A percentile compares a stretch with the other conserved stretches of the same genome.
phyloP scores from a whole-genome alignment of 2,888 invertebrate species.

The Arctia plantaginis region DNA sequence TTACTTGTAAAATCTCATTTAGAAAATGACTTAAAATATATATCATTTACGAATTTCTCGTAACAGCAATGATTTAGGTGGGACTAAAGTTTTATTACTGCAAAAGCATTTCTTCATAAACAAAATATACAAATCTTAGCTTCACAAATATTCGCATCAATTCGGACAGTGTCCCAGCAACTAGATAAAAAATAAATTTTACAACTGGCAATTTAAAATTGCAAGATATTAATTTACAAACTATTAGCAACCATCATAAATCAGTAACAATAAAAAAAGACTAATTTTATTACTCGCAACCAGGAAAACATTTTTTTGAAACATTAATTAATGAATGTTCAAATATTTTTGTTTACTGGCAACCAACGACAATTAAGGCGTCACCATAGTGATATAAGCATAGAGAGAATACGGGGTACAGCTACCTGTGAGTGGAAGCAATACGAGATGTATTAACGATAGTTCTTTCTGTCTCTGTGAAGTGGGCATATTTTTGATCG shows the following conservation, averaged over 20 bases:
- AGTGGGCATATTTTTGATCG: too few relatives aligned
- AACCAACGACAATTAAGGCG: background rate
- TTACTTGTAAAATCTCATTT: background rate
- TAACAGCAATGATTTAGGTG: background rate
- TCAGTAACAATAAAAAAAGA: background rate
- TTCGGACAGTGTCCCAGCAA: background rate
- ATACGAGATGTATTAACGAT: too few relatives aligned
- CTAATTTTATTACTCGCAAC: background rate
- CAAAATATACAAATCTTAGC: slow-evolving; percentile 3
- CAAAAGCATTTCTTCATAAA: background rate
- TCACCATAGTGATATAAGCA: too few relatives aligned
- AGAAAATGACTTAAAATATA: background rate
- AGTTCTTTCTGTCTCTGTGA: too few relatives aligned
- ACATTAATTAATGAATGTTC: too few relatives aligned
- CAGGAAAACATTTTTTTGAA: background rate
- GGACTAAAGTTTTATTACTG: background rate
- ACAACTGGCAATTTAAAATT: background rate
- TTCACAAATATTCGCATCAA: background rate
- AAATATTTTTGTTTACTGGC: background rate
- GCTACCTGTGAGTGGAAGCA: too few relatives aligned
- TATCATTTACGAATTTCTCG: background rate
- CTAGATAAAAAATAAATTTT: background rate
- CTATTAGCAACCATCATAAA: background rate
- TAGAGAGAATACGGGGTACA: too few relatives aligned
- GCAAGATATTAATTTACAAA: background rate